Base-by-base conservation (phyloP, 2,797 vertebrate species). In the Lutjanus argentimaculatus region DNA sequence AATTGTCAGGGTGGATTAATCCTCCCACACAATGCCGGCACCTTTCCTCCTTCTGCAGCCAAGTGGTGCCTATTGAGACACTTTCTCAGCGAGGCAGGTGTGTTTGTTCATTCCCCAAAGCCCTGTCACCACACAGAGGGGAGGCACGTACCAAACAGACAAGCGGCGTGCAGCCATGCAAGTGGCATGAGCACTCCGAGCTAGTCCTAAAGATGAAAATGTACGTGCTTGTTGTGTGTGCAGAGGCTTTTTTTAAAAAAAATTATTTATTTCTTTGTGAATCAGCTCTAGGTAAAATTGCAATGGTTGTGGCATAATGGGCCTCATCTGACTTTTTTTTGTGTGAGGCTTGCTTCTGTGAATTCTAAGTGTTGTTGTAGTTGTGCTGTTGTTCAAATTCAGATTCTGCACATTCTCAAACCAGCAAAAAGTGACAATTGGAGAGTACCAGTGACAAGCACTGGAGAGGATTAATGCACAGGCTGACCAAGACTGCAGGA, bases 61-160 rank as follows among this genome's bases (percentile, higher is more conserved):
- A 67, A 84, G 75, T 51, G 80, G 46, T 62, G 66, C 72, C 78
- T 64, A n/a, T 74, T 82, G 83, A 85, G 74, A 73, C 49, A 52
- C 64, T 77, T 69, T 63, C 59, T 66, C 64, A 45, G 76, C 16
- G 30, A 83, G 52, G 75, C 78, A 80, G 85, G 77, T 78, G 80
- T 82, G 88, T 88, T 90, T 88, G 82, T 82, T 87, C 73, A 1
- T 76, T 89, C 63, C 69, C 77, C 75, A 75, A 70, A 88, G 85
- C 82, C 67, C 57, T 62, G 80, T 77, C 84, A 79, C 45, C 74
- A n/a, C 71, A 66, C 79, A 76, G 71, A 68, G 42, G 25, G 51
- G n/a, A 75, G 64, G 68, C 53, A 55, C 48, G 49, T 8, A 62
- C 36, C 80, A 58, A 89, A 65, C 68, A 78, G 63, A 67, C 72